Evolutionary conservation across 2,888 invertebrate genomes (phyloP), one percentile per base, ranked within the genome.

Genomic region (Athalia circularis): DNA sequence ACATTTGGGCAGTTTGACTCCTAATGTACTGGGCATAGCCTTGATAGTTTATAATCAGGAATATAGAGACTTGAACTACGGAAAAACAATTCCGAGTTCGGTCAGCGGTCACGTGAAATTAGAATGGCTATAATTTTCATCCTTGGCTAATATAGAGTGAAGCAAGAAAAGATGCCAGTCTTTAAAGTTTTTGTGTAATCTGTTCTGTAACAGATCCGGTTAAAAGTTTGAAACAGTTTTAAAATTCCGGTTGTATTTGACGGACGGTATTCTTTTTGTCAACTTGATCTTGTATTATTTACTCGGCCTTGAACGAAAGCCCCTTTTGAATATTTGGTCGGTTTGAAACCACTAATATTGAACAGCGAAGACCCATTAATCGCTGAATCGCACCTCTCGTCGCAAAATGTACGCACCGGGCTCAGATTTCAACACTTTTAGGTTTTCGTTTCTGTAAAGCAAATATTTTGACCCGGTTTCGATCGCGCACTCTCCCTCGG

Each of bases 121-220:
- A 52, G 43, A 68, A 50, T 29, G 29, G 29, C 29, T 29, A 2
- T 29, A 29, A 29, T 29, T 29, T 29, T 29, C 29, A 29, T 29
- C 29, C 29, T 29, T 29, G 29, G 29, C 29, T 29, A 1, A 29
- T 29, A 29, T 1, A 29, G 29, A 48, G n/a, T 65, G 47, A n/a
- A 48, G 47, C 65, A 29, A 68, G 68, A 68, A 50, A 54, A 15
- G 52, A 68, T 68, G 47, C 11, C 54, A 68, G 68, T 68, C 15
- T 52, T 68, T 54, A 68, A 29, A 52, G 52, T 54, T 68, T 68
- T 68, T 29, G 43, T 68, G 54, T 54, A 15, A 50, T 54, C 29
- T 43, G 15, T 68, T 68, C 54, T 54, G 15, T 50, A 54, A 52
- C 54, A 29, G 11, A 29, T 50, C 54, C 15, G 43, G 43, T 5